A percentile compares a stretch with the other conserved stretches of the same genome.
These are phyloP conservation scores for Graphium colonna DNA, from an alignment of 2,888 invertebrate genomes.

Conservation along the genomic window DNA sequence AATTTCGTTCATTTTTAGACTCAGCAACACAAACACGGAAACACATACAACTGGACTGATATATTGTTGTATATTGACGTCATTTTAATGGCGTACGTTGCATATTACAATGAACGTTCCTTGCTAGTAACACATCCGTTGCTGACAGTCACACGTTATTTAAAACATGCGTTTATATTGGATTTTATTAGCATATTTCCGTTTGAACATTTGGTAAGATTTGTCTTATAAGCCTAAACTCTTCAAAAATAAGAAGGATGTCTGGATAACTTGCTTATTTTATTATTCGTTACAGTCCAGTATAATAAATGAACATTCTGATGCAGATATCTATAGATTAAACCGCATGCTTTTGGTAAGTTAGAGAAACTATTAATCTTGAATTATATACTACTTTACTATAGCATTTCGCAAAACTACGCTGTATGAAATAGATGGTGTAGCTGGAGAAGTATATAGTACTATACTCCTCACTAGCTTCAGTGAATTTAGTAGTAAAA, in stretches of 20 bases:
- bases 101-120: constrained; percentile 66
- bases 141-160: constrained; percentile 56
- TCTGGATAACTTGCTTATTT: too few relatives aligned
- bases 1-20: constrained; percentile 41
- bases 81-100: constrained; percentile 67
- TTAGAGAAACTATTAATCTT: too few relatives aligned
- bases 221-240: neutral
- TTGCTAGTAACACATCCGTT: constrained; percentile 70
- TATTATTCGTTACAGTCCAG: constrained; percentile 51
- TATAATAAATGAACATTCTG: constrained; percentile 54
- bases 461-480: too few relatives aligned
- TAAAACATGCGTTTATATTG: constrained; percentile 58
- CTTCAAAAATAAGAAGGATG: too few relatives aligned
- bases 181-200: constrained; percentile 66
- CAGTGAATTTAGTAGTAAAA: too few relatives aligned
- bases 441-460: too few relatives aligned
- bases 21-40: constrained; percentile 42
- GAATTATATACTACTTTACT: too few relatives aligned
- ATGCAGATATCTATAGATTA: constrained; percentile 58
- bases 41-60: constrained; percentile 44
- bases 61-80: constrained; percentile 59
- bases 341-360: constrained; percentile 64
- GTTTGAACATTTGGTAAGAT: constrained; percentile 58
- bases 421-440: too few relatives aligned
- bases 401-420: too few relatives aligned